Evolutionary conservation across 2,888 invertebrate species (phyloP), one percentile per base, ranked within the genome.

Genomic region (Brenthis ino): DNA sequence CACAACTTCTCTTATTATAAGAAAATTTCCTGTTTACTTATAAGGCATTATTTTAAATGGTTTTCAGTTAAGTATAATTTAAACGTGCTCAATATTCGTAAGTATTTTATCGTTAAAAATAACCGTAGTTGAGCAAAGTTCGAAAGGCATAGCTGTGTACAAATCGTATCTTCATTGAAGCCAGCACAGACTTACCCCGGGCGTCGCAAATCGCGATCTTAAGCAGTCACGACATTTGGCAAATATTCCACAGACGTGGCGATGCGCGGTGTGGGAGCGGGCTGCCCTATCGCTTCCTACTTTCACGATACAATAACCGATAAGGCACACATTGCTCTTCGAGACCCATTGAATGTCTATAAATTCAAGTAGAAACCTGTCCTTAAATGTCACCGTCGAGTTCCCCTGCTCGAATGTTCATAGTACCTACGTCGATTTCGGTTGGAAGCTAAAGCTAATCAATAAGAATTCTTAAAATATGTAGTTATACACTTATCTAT

Each of bases 201-300:
- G 90, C 88, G 86, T 89, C 86, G 87, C 87, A 78, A 88, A 92
- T 92, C 91, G 89, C 91, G 91, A 91, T 92, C 88, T 82, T 87
- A 87, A 87, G 81, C 86, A 85, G 92, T 93, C 92, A 93, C 92
- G 92, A 93, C 92, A 85, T 88, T 90, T 90, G 88, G 91, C 89
- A 88, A 92, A 91, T 90, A 91, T 91, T 91, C 85, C 83, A 85
- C 84, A 83, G 86, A 86, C 86, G 85, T 84, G 85, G 84, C 79
- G 80, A 80, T 76, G 75, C 80, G 82, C 82, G 85, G 85, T 90
- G 90, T 89, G 90, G 88, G 88, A 90, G 89, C 89, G 90, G 81
- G 80, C 79, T 88, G 88, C 87, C 87, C 89, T 89, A 91, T 90
- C 86, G 82, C 86, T 89, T 89, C 89, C 89, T 88, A 85, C 87